Percentiles rank a stretch among this genome's conserved stretches.
These are phyloP conservation scores for Montipora cactus DNA, from an alignment of 64 coral and sea anemone genomes.

Conservation along the genomic window DNA sequence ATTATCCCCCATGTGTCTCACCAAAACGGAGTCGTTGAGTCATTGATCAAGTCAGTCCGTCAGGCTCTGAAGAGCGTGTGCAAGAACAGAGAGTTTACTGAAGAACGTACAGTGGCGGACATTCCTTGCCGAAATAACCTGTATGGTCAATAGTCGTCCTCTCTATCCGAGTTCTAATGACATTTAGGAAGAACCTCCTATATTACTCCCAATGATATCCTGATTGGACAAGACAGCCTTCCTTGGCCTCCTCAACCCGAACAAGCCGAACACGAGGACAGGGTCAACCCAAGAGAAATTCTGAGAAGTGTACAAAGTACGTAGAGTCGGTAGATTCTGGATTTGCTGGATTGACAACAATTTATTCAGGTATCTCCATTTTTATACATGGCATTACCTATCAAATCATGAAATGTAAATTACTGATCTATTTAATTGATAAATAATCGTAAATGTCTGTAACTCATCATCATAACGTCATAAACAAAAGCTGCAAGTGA, in stretches of 20 bases:
- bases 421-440: no score
- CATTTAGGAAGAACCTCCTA: conserved; percentile 41
- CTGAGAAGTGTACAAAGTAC: background rate
- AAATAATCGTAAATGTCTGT: no score
- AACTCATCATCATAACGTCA: no score
- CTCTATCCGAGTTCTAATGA: conserved; percentile 74
- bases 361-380: no score
- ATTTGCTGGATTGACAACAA: background rate
- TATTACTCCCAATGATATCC: conserved; percentile 58
- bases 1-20: background rate
- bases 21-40: background rate
- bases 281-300: no score
- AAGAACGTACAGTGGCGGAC: conserved; percentile 64
- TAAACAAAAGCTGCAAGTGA: no score
- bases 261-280: no score
- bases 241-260: background rate
- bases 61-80: conserved; percentile 56
- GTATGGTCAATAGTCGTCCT: conserved; percentile 57
- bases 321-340: conserved; percentile 53
- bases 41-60: conserved; percentile 63
- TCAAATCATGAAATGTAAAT: no score
- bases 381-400: no score
- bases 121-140: conserved; percentile 44
- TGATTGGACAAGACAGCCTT: conserved; percentile 8
- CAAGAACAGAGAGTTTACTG: conserved; percentile 64